These are phyloP conservation scores for Perognathus longimembris DNA, from an alignment of 2,113 vertebrate genomes.

Conservation along the genomic window DNA sequence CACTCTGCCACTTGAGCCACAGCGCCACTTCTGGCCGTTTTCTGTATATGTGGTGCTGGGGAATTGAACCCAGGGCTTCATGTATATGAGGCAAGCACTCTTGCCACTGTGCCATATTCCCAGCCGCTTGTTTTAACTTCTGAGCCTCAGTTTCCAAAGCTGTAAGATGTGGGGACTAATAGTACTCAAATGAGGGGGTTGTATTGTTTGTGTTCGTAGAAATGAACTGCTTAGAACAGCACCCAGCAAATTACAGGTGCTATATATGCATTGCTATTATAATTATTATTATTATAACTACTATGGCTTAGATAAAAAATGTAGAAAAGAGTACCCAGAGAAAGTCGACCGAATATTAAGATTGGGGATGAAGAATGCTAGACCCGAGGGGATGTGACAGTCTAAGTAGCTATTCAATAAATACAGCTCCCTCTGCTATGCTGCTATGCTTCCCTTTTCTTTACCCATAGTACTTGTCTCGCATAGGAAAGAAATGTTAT, in stretches of 20 bases:
- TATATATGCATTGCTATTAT: background rate
- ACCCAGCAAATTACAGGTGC: background rate
- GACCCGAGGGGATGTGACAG: background rate
- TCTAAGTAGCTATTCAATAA: background rate
- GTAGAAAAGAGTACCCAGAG: background rate
- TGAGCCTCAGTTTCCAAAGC: slow-evolving; percentile 13
- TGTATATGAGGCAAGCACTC: no score
- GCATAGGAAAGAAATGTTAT: background rate
- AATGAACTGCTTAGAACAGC: background rate
- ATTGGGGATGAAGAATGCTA: background rate
- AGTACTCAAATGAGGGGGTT: background rate
- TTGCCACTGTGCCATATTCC: no score
- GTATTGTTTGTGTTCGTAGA: background rate
- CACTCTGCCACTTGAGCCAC: no score
- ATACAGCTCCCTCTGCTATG: background rate
- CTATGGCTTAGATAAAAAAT: background rate
- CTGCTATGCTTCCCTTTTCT: background rate
- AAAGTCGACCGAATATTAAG: background rate
- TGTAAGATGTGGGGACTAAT: background rate
- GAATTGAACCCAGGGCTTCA: no score
- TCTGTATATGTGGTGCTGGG: no score
- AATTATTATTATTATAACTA: background rate
- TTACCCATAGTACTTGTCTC: background rate
- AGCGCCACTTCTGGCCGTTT: no score
- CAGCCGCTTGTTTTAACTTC: no score